Conservation (phyloP, 2,888 invertebrate genomes). For the Magallana nippona region DNA sequence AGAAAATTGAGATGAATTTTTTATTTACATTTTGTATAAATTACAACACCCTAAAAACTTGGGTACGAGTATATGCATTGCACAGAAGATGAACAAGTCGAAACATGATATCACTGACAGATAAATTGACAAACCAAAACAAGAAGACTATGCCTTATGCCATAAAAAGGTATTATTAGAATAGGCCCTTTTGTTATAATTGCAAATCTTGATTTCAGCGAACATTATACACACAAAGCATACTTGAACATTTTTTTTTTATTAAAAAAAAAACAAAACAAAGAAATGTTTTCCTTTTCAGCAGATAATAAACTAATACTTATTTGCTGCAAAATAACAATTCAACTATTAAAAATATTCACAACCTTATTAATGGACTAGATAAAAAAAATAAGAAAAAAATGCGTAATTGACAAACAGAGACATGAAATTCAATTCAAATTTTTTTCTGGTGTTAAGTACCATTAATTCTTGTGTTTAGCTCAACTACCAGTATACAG, state of each 20-base stretch:
- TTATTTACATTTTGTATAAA: conserved; percentile 27
- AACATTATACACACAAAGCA: background rate
- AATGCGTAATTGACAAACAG: background rate
- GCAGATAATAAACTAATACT: background rate
- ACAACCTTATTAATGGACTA: conserved; percentile 21
- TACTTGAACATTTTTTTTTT: background rate
- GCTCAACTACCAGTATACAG: no score
- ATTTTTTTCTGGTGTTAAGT: no score
- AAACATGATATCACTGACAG: background rate
- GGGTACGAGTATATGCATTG: conserved; percentile 20
- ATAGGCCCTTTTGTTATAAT: background rate
- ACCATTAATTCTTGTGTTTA: no score
- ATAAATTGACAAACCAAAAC: background rate
- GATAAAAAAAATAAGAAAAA: background rate
- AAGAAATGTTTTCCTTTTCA: background rate
- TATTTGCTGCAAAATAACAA: conserved; percentile 10
- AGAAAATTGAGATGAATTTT: background rate
- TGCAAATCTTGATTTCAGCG: no score
- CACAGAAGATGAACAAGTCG: background rate
- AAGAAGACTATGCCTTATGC: background rate
- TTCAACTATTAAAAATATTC: background rate
- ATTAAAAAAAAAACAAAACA: background rate
- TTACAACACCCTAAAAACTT: conserved; percentile 24
- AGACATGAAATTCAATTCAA: no score
- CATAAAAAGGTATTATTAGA: background rate